Base-by-base conservation (phyloP, 2,113 vertebrate species). In the Enhydra lutris region DNA sequence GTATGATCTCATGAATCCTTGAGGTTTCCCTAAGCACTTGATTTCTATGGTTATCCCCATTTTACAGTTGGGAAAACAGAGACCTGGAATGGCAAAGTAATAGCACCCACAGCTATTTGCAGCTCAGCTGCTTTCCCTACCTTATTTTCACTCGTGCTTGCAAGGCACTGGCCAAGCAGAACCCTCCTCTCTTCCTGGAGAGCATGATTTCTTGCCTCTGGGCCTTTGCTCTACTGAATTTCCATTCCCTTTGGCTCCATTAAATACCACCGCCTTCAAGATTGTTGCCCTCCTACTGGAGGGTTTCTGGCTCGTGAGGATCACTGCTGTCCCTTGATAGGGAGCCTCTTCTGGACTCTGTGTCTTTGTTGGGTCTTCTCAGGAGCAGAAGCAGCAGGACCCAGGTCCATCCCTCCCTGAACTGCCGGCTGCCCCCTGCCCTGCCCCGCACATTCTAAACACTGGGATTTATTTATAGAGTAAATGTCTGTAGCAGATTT, bases 121-220 rank as follows among this genome's bases (percentile, higher is more conserved):
- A 0, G 42, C 52, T 47, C 34, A 7, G 91, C 59, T 29, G 31
- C 50, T 13, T 17, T 63, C 26, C 15, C 29, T 24, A 18, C 34
- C 2, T 1, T 8, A 4, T 7, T 42, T 13, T 6, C 3, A 34
- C 45, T 26, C 17, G 0, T 3, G 82, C 55, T 47, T 52, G 29
- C 39, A 5, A 17, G 4, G 23, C 57, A 55, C 71, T 3, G 7
- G 42, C 82, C 50, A 29, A 69, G 85, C 7, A 11, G 78, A 89
- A 21, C 17, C 29, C 3, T 1, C 42, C 55, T 39, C 29, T 47
- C 79, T 85, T 67, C 69, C 57, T 18, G 31, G 20, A 42, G 18
- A 67, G 92, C 31, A 34, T 63, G 26, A 18, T 20, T 65, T 59
- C 87, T 94, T 55, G 52, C 31, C 57, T 57, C 80, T 94, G 50